Conservation (phyloP, 1,140 invertebrate species). For the Apocrypta bakeri region DNA sequence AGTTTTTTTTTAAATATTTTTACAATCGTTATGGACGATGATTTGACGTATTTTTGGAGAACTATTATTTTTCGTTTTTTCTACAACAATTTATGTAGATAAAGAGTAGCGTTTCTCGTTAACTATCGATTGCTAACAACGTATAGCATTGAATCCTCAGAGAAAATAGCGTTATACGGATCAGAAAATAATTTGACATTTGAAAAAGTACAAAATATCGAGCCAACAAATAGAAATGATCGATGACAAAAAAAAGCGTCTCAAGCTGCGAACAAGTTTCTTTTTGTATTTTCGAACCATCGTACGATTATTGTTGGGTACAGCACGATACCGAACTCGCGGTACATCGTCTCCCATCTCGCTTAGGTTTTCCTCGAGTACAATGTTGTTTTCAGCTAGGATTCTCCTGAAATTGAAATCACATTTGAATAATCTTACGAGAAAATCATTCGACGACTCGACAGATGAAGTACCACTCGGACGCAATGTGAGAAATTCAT, state of each 20-base stretch:
- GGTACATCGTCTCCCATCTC: conserved; percentile 69
- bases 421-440: conserved; percentile 9
- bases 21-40: too few relatives aligned
- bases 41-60: too few relatives aligned
- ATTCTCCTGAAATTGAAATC: conserved; percentile 67
- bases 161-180: not conserved
- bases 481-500: not conserved
- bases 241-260: conserved; percentile 37
- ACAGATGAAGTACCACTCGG: not conserved
- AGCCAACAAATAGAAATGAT: not conserved
- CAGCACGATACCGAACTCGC: conserved; percentile 64
- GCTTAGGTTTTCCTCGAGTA: conserved; percentile 66
- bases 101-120: too few relatives aligned
- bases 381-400: conserved; percentile 67
- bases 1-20: too few relatives aligned
- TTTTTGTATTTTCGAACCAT: conserved; percentile 67
- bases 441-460: not conserved
- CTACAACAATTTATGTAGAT: too few relatives aligned
- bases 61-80: too few relatives aligned
- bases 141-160: too few relatives aligned
- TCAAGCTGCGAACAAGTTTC: conserved; percentile 51
- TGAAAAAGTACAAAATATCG: not conserved
- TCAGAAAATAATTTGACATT: not conserved
- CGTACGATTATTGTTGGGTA: conserved; percentile 68
- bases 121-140: too few relatives aligned